Evolutionary conservation across 2,888 invertebrate species (phyloP).

Genomic region (Macropis europaea): DNA sequence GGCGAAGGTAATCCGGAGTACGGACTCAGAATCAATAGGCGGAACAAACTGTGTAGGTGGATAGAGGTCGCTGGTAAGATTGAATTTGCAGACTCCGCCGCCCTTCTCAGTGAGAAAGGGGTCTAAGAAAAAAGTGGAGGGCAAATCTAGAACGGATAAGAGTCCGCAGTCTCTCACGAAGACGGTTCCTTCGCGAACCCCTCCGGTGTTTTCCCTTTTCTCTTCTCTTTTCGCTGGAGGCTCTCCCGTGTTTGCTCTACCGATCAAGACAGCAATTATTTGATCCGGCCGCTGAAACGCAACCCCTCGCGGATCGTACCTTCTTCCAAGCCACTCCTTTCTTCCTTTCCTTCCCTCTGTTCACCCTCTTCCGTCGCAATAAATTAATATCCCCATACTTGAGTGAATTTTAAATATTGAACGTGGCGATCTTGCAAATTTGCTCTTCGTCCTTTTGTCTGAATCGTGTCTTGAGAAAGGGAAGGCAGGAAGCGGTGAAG

Average conservation of each 20-base stretch:
- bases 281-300: conserved; percentile 61
- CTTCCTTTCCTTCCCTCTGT: not conserved
- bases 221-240: conserved; percentile 8
- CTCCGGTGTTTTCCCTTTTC: conserved; percentile 1
- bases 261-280: conserved; percentile 73
- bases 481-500: too few species aligned
- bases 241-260: conserved; percentile 60
- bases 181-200: conserved; percentile 12
- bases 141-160: conserved; percentile 49
- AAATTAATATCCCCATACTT: conserved; percentile 21
- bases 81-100: conserved; percentile 70
- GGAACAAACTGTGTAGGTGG: conserved; percentile 73
- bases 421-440: conserved; percentile 5
- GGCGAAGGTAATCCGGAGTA: conserved; percentile 39
- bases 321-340: not conserved
- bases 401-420: conserved; percentile 35
- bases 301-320: conserved; percentile 10
- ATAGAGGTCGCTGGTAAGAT: conserved; percentile 70
- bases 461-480: not conserved
- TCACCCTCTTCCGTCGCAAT: not conserved
- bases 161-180: conserved; percentile 37
- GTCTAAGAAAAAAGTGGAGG: conserved; percentile 5
- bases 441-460: not conserved
- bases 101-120: conserved; percentile 33
- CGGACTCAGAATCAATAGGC: conserved; percentile 69